These are phyloP conservation scores for Chironomus riparius DNA, from an alignment of 2,888 invertebrate species.

Conservation along the genomic window DNA sequence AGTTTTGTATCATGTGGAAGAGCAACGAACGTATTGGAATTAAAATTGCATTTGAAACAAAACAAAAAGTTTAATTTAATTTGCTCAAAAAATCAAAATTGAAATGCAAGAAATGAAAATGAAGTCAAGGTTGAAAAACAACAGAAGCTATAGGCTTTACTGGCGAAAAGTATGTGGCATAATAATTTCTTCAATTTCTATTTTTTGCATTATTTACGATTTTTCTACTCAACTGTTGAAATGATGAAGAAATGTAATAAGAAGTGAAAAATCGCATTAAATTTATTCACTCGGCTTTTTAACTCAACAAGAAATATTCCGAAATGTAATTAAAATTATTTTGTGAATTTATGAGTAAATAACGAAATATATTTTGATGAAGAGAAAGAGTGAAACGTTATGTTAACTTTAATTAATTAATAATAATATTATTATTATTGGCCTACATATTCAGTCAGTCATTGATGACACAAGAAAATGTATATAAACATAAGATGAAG, in stretches of 20 bases:
- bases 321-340: not conserved
- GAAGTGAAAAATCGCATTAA: slow-evolving; percentile 1
- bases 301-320: not conserved
- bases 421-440: not conserved
- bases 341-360: no score
- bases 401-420: not conserved
- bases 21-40: not conserved
- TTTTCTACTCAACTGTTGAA: not conserved
- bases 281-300: not conserved
- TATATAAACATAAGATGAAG: no score
- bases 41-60: not conserved
- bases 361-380: no score
- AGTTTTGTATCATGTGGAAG: not conserved
- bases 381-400: not conserved
- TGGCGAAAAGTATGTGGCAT: not conserved
- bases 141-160: not conserved
- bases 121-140: slow-evolving; percentile 25
- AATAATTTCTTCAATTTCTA: slow-evolving; percentile 22
- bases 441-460: not conserved
- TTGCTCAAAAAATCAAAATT: not conserved
- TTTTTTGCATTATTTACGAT: slow-evolving; percentile 4
- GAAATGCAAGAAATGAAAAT: slow-evolving; percentile 17
- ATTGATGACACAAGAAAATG: not conserved
- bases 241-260: not conserved
- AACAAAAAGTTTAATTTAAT: not conserved